Evolutionary conservation across 2,113 vertebrate species (phyloP).

Genomic region (Callipepla squamata): DNA sequence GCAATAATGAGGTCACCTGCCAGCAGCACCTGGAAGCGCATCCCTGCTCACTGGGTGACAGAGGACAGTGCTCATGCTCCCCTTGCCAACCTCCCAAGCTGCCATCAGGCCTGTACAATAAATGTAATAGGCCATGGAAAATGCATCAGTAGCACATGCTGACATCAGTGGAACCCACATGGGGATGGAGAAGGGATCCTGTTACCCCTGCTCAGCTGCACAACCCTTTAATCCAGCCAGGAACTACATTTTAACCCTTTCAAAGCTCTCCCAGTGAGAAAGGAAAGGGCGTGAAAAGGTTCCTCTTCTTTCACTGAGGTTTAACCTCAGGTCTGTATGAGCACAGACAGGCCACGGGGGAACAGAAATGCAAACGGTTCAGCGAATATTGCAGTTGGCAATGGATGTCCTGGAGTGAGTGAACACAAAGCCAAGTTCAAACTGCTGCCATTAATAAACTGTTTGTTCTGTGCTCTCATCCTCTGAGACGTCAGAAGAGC

Average conservation of each 20-base stretch:
- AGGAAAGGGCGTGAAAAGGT: not conserved
- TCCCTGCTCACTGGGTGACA: accelerated
- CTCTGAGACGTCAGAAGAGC: not conserved
- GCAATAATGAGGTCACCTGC: not conserved
- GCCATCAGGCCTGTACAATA: not conserved
- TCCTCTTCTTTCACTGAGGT: not conserved
- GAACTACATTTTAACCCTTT: not conserved
- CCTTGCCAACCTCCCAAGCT: not conserved
- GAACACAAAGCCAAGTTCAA: not conserved
- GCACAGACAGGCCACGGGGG: not conserved
- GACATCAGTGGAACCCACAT: not conserved
- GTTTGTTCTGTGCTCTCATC: not conserved
- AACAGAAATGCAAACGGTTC: not conserved
- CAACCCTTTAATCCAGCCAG: not conserved
- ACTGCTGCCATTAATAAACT: not conserved
- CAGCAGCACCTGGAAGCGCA: accelerated
- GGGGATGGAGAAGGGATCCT: not conserved
- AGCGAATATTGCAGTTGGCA: not conserved
- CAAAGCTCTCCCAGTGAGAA: not conserved
- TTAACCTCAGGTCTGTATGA: not conserved
- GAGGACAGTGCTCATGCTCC: not conserved
- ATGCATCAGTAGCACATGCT: not conserved
- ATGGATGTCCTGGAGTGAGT: not conserved
- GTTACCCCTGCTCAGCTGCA: not conserved
- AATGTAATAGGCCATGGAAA: not conserved